Evolutionary conservation across 2,888 invertebrate species (phyloP).

Genomic region (Hedychridium roseum): DNA sequence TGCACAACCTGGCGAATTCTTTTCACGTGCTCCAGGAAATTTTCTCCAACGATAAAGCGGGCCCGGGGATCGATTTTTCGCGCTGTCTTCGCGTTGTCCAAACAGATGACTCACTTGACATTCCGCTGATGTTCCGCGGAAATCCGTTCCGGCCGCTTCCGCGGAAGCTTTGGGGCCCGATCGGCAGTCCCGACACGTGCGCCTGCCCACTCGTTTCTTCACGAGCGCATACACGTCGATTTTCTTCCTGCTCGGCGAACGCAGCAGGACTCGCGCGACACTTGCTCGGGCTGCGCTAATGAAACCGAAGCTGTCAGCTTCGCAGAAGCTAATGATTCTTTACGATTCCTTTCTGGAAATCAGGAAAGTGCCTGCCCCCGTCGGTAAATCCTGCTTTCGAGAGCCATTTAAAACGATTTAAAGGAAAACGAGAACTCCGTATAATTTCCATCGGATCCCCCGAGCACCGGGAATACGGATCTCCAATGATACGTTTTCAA

Average conservation of each 20-base stretch:
- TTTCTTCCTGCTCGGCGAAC: neutral
- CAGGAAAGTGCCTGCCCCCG: too few species aligned
- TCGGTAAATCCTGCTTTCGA: too few species aligned
- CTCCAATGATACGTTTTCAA: too few species aligned
- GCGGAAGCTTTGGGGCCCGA: constrained; percentile 23
- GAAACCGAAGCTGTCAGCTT: too few species aligned
- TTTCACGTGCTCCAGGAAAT: neutral
- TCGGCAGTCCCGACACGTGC: constrained; percentile 34
- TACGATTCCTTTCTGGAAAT: too few species aligned
- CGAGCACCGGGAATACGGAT: too few species aligned
- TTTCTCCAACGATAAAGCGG: constrained; percentile 2
- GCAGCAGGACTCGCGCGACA: neutral
- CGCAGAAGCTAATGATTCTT: too few species aligned
- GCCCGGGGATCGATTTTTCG: neutral
- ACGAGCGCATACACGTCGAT: neutral
- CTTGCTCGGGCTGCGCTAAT: neutral
- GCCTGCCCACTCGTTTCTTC: neutral
- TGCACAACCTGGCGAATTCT: too few species aligned
- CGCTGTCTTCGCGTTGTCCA: constrained; percentile 9
- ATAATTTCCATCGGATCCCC: too few species aligned
- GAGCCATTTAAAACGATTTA: too few species aligned
- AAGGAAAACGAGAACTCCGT: too few species aligned
- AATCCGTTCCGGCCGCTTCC: constrained; percentile 45
- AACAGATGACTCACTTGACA: constrained; percentile 41
- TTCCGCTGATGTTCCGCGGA: constrained; percentile 46